These are phyloP conservation scores for Tanypteryx hageni DNA, from an alignment of 2,888 invertebrate genomes.

Conservation along the genomic window DNA sequence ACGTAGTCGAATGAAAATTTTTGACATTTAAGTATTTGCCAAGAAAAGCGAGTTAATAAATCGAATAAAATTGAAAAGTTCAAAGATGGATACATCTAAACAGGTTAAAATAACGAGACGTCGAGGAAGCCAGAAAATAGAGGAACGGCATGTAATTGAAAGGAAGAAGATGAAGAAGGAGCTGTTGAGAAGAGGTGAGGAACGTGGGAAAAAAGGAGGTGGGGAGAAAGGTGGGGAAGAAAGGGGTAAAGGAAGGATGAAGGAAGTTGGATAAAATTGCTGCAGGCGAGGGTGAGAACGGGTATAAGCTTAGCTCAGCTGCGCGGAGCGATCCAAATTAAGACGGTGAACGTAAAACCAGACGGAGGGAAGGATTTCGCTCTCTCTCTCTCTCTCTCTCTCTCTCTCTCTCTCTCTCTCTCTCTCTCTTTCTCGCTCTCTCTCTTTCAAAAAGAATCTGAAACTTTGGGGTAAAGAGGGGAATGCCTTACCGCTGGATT, in stretches of 20 bases:
- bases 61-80: too few species aligned
- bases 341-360: background rate
- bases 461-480: background rate
- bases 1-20: too few species aligned
- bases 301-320: background rate
- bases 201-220: background rate
- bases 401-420: background rate
- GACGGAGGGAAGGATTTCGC: background rate
- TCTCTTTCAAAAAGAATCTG: conserved; percentile 4
- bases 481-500: conserved; percentile 11
- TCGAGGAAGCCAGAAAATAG: too few species aligned
- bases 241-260: background rate
- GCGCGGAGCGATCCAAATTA: background rate
- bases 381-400: too few species aligned
- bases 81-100: too few species aligned
- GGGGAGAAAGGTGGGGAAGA: background rate
- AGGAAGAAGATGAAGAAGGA: too few species aligned
- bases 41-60: too few species aligned
- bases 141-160: too few species aligned
- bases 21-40: too few species aligned
- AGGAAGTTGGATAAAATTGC: background rate
- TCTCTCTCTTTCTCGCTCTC: too few species aligned
- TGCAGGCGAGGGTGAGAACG: background rate
- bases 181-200: too few species aligned
- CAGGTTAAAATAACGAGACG: too few species aligned